Conservation (phyloP, 2,888 invertebrate species). For the Cetonia aurata region DNA sequence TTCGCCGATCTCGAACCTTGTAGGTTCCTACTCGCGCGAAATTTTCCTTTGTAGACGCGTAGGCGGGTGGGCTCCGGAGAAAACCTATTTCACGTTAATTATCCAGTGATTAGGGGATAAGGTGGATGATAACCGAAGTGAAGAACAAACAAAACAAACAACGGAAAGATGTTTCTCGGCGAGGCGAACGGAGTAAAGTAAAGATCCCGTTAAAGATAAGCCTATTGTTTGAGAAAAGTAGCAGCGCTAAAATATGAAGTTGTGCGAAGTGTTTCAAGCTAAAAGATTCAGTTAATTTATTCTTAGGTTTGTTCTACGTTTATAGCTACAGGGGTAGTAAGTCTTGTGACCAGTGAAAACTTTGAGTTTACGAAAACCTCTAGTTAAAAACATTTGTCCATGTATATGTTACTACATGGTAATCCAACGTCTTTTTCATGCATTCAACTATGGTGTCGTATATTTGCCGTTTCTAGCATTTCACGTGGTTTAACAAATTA, state of each 20-base stretch:
- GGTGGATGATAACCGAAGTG: conserved; percentile 10
- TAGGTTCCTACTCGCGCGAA: conserved; percentile 15
- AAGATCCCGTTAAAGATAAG: conserved; percentile 19
- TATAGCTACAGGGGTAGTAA: too few relatives aligned
- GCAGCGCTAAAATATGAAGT: neutral
- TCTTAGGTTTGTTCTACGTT: too few relatives aligned
- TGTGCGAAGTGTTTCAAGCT: too few relatives aligned
- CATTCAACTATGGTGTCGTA: too few relatives aligned
- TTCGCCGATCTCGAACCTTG: conserved; percentile 3
- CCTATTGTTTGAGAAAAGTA: conserved; percentile 17
- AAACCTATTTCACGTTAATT: conserved; percentile 42
- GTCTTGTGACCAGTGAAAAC: too few relatives aligned
- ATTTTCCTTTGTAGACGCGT: conserved; percentile 26
- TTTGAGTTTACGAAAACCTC: too few relatives aligned
- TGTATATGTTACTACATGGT: too few relatives aligned
- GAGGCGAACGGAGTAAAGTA: conserved; percentile 1
- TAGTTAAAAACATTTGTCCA: too few relatives aligned
- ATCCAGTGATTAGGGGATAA: conserved; percentile 35
- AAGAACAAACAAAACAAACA: conserved; percentile 16
- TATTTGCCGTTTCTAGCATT: too few relatives aligned
- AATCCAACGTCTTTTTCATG: too few relatives aligned
- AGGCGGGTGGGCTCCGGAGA: conserved; percentile 21
- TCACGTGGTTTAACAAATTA: too few relatives aligned
- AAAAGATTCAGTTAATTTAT: too few relatives aligned
- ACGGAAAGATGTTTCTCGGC: conserved; percentile 6